Conservation (phyloP, 2,797 vertebrate species). For the Lutjanus argentimaculatus region DNA sequence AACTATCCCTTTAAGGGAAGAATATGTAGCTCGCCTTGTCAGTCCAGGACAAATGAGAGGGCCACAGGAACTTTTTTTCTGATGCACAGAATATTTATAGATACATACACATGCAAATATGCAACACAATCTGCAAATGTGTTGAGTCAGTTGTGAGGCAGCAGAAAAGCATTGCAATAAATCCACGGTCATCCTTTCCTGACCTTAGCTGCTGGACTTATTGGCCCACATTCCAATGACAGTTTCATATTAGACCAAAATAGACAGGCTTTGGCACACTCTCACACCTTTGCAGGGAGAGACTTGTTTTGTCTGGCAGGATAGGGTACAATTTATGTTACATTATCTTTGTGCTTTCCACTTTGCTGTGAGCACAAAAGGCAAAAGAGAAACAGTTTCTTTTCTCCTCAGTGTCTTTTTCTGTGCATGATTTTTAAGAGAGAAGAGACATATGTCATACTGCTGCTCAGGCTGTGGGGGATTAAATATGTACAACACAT, state of each 20-base stretch:
- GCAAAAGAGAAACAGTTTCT: slow-evolving; percentile 45
- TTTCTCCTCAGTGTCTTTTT: slow-evolving; percentile 40
- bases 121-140: slow-evolving; percentile 53
- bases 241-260: slow-evolving; percentile 65
- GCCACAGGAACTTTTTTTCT: slow-evolving; percentile 57
- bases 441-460: slow-evolving; percentile 77
- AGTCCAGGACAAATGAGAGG: slow-evolving; percentile 26
- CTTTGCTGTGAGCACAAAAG: slow-evolving; percentile 48
- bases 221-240: slow-evolving; percentile 62
- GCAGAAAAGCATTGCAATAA: slow-evolving; percentile 33
- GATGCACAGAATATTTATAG: slow-evolving; percentile 68
- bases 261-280: slow-evolving; percentile 44
- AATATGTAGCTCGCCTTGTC: slow-evolving; percentile 15
- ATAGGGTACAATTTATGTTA: slow-evolving; percentile 50
- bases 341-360: slow-evolving; percentile 57
- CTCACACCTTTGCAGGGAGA: slow-evolving; percentile 52
- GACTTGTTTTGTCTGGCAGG: slow-evolving; percentile 57
- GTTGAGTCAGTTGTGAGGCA: slow-evolving; percentile 50
- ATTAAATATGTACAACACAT: slow-evolving; percentile 88
- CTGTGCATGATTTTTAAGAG: slow-evolving; percentile 60
- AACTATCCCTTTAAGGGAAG: neutral
- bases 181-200: slow-evolving; percentile 44
- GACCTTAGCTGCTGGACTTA: slow-evolving; percentile 44
- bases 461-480: slow-evolving; percentile 78
- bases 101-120: slow-evolving; percentile 68